Base-by-base conservation (phyloP, 2,888 invertebrate genomes). In the Callyntrura guangdongensis region DNA sequence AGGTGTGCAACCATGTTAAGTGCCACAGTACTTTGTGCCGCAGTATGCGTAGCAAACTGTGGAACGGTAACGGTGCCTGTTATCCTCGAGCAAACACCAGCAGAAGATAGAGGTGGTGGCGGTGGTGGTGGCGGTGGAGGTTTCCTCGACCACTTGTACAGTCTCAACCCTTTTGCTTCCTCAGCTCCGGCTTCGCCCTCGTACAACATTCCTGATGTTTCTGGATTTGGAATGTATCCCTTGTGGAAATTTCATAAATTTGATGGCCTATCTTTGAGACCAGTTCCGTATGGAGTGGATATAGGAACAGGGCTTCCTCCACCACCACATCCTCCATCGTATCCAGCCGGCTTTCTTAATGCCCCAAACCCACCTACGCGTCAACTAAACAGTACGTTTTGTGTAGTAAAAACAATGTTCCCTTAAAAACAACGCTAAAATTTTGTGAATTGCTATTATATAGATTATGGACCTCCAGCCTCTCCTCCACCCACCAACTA, bases 241-340 rank as follows among this genome's bases (percentile, higher is more conserved):
- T 88, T 94, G 1, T 94, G 94, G 94, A 94, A 94, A 61, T 94
- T 95, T 9, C 94, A 94, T 92, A 94, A 94, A 89, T 94, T 94
- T 93, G 94, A 94, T 64, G 94, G 94, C 9, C 93, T 94, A 36
- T 92, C 94, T 17, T 85, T 95, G 14, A 93, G 94, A 81, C 94
- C 94, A 4, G 94, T 94, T 20, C 93, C 94, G 93, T 94, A 93
- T 20, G 91, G 93, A 53, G 85, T 93, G 4, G 93, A 92, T 64
- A 85, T 92, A 12, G 92, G 92, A 25, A 22, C 67, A 22, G 92
- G 92, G 25, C 45, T 92, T 5, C 92, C 92, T 56, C 89, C 92
- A 0, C 90, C 90, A 12, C 92, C 92, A 22, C 87, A 85, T 49
- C 72, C 91, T 14, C 79, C 81, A 20, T 49, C 84, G 0, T 84